A percentile compares a stretch with the other conserved stretches of the same genome.
Conservation (phyloP, 2,888 invertebrate species). For the Masnerella sp. region DNA sequence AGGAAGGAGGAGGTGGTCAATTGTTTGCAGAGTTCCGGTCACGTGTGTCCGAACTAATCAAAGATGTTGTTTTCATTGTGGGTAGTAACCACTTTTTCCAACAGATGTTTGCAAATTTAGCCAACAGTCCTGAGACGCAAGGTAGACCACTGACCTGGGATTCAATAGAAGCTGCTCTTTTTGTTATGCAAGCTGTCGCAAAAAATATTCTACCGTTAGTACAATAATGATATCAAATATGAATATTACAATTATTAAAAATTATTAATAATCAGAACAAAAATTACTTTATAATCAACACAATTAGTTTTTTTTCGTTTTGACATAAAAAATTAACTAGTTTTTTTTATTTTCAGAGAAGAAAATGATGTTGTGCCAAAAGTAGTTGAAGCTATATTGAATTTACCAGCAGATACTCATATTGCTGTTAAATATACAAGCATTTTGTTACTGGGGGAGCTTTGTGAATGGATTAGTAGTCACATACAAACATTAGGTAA, state of each 20-base stretch:
- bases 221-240: conserved; percentile 4
- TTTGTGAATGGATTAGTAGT: conserved; percentile 96
- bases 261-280: too few species aligned
- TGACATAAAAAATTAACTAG: too few species aligned
- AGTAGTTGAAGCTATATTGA: conserved; percentile 93
- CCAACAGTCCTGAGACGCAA: conserved; percentile 68
- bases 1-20: conserved; percentile 79
- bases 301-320: too few species aligned
- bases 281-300: too few species aligned
- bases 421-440: conserved; percentile 93
- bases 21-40: conserved; percentile 89
- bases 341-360: conserved; percentile 80
- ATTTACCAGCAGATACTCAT: conserved; percentile 89
- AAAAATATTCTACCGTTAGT: conserved; percentile 91
- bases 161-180: conserved; percentile 94
- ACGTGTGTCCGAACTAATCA: conserved; percentile 94
- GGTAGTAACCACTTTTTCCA: conserved; percentile 94
- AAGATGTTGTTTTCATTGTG: conserved; percentile 97
- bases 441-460: conserved; percentile 90
- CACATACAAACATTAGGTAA: conserved; percentile 87
- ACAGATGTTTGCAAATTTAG: conserved; percentile 90
- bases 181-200: conserved; percentile 96
- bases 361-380: conserved; percentile 96
- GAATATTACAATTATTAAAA: too few species aligned
- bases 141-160: conserved; percentile 87